Evolutionary conservation across 2,113 vertebrate species (phyloP), one percentile per base, ranked within the genome.

Genomic region (Chlorodrepanis virens): DNA sequence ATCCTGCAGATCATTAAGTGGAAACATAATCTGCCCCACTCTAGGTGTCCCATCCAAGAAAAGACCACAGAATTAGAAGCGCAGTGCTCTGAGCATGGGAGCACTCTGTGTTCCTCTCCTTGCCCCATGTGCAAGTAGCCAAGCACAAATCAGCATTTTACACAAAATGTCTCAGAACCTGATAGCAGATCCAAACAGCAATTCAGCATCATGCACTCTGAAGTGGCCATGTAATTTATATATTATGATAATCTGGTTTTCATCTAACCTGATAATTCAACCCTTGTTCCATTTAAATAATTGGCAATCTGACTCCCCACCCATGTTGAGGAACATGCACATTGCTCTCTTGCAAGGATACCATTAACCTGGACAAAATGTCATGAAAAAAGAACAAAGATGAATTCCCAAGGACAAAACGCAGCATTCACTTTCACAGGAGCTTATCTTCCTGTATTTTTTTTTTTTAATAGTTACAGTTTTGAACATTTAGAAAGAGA

Each of bases 231-330:
- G 82, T 91, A 74, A 93, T 91, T 96, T 86, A 86, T 91, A 5
- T 83, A 90, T 91, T 86, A 80, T 60, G 79, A 94, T 96, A 96
- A 90, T 88, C 91, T 96, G 94, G 59, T 97, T 96, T 88, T 67
- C 82, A 95, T 95, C 85, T 94, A 92, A 69, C 33, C 68, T 88
- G 20, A 59, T 90, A 89, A 94, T 85, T 91, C 67, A 88, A 54
- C 56, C 0, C 0, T 70, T 87, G 50, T 81, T 94, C 57, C 84
- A 37, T 59, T 94, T 74, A 59, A 94, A 86, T 88, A 86, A 93
- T 52, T 95, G 92, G 78, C 76, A 80, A 80, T 53, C 75, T 77
- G 71, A 86, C 47, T 96, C 90, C 92, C 87, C 94, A 94, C 88
- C 75, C 92, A 95, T 80, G 85, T 5, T 60, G 85, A 86, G n/a